phyloP scores from a whole-genome alignment of 2,888 invertebrate genomes.

The Yponomeuta evonymella region DNA sequence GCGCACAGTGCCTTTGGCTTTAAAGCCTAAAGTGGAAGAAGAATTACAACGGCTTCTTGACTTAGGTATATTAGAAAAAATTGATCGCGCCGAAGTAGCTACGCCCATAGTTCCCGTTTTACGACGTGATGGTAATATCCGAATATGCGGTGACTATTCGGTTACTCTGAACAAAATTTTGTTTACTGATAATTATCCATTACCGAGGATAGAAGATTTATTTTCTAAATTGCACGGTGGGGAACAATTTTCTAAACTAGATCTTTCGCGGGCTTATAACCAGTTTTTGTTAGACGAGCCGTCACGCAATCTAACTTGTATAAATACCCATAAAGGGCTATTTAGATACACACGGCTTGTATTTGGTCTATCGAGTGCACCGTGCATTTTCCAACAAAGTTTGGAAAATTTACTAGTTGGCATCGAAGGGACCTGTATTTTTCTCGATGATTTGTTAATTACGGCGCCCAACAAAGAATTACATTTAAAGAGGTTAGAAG shows the following conservation, averaged over 20 bases:
- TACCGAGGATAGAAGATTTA: conserved; percentile 29
- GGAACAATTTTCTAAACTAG: conserved; percentile 24
- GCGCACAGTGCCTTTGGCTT: conserved; percentile 20
- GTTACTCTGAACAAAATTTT: conserved; percentile 21
- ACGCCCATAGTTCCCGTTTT: conserved; percentile 21
- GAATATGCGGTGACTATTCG: conserved; percentile 23
- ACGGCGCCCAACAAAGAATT: conserved; percentile 8
- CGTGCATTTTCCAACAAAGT: conserved; percentile 18
- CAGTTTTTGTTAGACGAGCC: conserved; percentile 20
- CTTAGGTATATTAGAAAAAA: conserved; percentile 22
- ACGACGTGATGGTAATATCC: conserved; percentile 18
- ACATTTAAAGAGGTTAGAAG: conserved; percentile 15
- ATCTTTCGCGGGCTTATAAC: conserved; percentile 23
- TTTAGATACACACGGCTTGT: conserved; percentile 19
- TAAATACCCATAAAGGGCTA: conserved; percentile 22
- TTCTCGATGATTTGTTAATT: conserved; percentile 20
- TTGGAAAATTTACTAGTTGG: conserved; percentile 18
- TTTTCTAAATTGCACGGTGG: conserved; percentile 26
- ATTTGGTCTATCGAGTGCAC: conserved; percentile 19
- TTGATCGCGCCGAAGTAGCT: conserved; percentile 17
- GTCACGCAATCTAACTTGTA: conserved; percentile 13
- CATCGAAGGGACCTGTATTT: conserved; percentile 16
- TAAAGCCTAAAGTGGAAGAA: conserved; percentile 22
- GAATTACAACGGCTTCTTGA: conserved; percentile 20
- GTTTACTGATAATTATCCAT: conserved; percentile 22